Evolutionary conservation across 2,888 invertebrate genomes (phyloP), one percentile per base, ranked within the genome.

Genomic region (Xylota segnis): DNA sequence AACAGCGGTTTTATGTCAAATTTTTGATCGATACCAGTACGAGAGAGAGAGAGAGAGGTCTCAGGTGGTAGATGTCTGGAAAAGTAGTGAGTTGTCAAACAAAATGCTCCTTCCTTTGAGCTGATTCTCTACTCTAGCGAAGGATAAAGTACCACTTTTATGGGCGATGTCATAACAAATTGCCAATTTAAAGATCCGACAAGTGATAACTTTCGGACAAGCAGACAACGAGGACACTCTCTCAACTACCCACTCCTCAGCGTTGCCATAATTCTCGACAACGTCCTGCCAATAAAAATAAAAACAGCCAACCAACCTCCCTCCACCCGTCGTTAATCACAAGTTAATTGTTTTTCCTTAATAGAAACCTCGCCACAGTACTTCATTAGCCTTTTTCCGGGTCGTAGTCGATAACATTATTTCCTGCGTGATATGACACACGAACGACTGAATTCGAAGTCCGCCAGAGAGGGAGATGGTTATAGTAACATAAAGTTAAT

Each of bases 301-400:
- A 37, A 23, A 23, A 1, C n/a, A n/a, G n/a, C n/a, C n/a, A n/a
- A 23, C 23, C 23, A 23, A 23, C n/a, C n/a, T n/a, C n/a, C n/a
- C n/a, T n/a, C n/a, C n/a, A 23, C 23, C 23, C 23, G 3, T n/a
- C 34, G 14, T 71, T 58, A 59, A 59, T 50, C 47, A 34, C 32
- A 71, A 59, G 47, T 47, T 71, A 71, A 71, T 71, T 71, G 59
- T 37, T 68, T 54, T 68, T 54, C 54, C 16, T 37, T 34, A 59
- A 27, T 37, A 71, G 40, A 68, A 34, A 16, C 29, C 14, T 45
- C 23, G 29, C 34, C 29, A 58, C 32, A 18, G 34, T 45, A 71
- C 54, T 56, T 71, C 37, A 50, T 59, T 59, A 71, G 37, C 37
- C 59, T 47, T 23, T 37, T 50, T 37, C 58, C 12, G 47, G 50